Evolutionary conservation across 1,140 invertebrate species (phyloP), one percentile per base, ranked within the genome.

Genomic region (Drosophila pallidifrons): DNA sequence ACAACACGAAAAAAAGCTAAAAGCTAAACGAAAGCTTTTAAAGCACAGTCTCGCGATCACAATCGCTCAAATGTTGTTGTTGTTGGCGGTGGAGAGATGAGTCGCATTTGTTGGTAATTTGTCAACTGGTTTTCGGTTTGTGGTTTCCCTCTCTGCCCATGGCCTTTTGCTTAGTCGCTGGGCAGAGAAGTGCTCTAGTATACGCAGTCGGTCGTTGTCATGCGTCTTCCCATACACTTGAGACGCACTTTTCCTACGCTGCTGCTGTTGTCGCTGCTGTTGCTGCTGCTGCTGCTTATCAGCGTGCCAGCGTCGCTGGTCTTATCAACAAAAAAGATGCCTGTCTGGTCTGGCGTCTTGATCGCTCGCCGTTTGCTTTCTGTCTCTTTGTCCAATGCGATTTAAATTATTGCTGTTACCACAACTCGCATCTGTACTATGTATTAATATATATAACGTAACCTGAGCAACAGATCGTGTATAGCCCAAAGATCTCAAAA

Each of bases 11-110:
- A 60, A 54, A 49, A 63, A 75, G 67, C 54, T 69, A 45, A 41
- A 64, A 67, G 79, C 74, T 64, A 58, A 7, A 20, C 28, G 52
- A 75, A 55, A 83, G 81, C 80, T 83, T 80, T 76, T 0, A 69
- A 81, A 81, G 63, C 79, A 68, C 79, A 64, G n/a, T 54, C 3
- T 25, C 28, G 20, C 59, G 41, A 54, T 52, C 38, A 30, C 38
- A 25, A 13, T 35, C 54, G n/a, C 20, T 25, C 35, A 32, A 45
- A 20, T 41, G 15, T 51, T 46, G 20, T 41, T 16, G 3, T 54
- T 67, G 28, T 49, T 35, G 30, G 8, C 49, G 13, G 28, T 11
- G 3, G 25, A 73, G 25, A 73, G 54, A 73, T 60, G 64, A 60
- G 28, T 60, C 64, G 63, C 52, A 57, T 65, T 73, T 60, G 46